phyloP scores from a whole-genome alignment of 1,140 invertebrate genomes.

The Dolichoris vasculosae region DNA sequence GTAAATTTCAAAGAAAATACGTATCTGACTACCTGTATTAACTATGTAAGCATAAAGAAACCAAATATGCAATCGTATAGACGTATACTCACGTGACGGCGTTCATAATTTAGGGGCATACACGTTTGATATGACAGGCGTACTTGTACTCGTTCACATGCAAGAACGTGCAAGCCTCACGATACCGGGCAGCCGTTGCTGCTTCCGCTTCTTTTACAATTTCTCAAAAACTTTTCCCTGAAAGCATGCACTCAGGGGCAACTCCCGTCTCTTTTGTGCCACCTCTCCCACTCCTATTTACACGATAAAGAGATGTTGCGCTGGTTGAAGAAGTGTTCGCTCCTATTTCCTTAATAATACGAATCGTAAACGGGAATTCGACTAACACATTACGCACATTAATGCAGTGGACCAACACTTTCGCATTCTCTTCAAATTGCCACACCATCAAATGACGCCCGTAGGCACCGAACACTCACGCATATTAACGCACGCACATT shows the following conservation, averaged over 20 bases:
- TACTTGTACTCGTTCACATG: background rate
- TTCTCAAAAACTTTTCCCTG: background rate
- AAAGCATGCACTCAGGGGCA: too few relatives aligned
- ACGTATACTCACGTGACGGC: slow-evolving; percentile 58
- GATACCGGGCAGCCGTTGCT: background rate
- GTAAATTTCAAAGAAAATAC: slow-evolving; percentile 18
- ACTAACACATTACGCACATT: too few relatives aligned
- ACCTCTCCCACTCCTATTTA: background rate
- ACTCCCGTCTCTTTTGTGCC: background rate
- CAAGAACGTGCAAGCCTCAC: background rate
- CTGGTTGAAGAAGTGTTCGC: background rate
- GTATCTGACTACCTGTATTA: background rate
- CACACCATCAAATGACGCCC: too few relatives aligned
- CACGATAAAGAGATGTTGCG: background rate
- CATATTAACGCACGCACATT: too few relatives aligned
- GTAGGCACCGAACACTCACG: too few relatives aligned
- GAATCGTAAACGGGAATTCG: background rate
- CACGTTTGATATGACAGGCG: slow-evolving; percentile 27
- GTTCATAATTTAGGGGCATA: slow-evolving; percentile 61
- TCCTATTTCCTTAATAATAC: background rate
- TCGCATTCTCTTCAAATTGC: background rate
- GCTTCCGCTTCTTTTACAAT: background rate
- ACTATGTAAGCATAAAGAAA: background rate
- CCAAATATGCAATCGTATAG: too few relatives aligned
- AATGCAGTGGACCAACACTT: background rate